phyloP scores from a whole-genome alignment of 2,888 invertebrate species.

The Drosophila basisetae region DNA sequence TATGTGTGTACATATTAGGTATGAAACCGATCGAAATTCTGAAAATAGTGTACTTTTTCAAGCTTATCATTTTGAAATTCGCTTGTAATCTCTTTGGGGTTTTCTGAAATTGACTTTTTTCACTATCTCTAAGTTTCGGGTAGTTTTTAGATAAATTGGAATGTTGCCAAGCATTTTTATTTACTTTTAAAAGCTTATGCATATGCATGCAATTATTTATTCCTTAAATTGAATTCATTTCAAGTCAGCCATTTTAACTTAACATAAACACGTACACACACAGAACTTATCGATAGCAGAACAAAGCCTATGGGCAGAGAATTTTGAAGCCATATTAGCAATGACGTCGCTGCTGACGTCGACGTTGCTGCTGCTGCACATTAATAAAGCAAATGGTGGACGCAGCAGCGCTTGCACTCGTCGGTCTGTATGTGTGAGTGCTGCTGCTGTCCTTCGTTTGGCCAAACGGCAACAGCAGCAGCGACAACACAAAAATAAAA shows the following conservation, averaged over 20 bases:
- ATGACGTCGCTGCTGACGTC: constrained; percentile 36
- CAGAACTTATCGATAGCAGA: constrained; percentile 24
- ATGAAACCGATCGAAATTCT: not conserved
- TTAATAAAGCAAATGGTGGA: constrained; percentile 53
- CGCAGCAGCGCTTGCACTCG: constrained; percentile 35
- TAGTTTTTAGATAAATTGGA: not conserved
- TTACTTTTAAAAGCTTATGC: not conserved
- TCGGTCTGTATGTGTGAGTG: constrained; percentile 3
- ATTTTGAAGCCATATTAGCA: constrained; percentile 52
- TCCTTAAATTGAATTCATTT: constrained; percentile 5
- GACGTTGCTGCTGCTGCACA: constrained; percentile 40
- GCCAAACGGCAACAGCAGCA: constrained; percentile 25
- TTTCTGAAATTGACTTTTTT: not conserved
- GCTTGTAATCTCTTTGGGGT: not conserved
- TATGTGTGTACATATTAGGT: not conserved
- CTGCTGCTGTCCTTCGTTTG: constrained; percentile 49
- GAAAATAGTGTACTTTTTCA: not conserved
- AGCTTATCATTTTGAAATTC: not conserved
- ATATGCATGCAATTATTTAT: not conserved
- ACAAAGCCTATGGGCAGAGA: constrained; percentile 18
- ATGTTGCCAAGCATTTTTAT: not conserved
- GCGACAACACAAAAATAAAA: constrained; percentile 11
- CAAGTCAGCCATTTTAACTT: constrained; percentile 34
- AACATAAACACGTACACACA: not conserved
- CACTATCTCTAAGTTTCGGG: not conserved